Evolutionary conservation across 2,113 vertebrate species (phyloP).

Genomic region (Megaceryle maxima): DNA sequence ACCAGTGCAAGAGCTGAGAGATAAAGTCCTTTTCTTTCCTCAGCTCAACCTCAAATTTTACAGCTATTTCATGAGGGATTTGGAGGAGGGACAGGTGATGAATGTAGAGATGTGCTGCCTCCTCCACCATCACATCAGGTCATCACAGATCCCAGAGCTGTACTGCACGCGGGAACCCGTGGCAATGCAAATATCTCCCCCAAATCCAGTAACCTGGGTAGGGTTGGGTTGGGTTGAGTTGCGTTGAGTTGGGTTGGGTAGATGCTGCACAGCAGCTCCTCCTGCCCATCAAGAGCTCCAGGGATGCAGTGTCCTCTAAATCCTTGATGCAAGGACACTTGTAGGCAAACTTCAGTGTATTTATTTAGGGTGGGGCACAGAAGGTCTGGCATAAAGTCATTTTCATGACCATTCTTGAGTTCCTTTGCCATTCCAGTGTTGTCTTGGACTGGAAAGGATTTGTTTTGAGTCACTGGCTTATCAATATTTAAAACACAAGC

Average conservation of each 20-base stretch:
- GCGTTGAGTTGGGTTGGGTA: neutral
- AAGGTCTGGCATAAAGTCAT: neutral
- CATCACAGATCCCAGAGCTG: neutral
- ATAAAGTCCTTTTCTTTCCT: neutral
- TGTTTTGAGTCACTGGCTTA: neutral
- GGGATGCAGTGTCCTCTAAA: neutral
- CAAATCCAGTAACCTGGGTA: neutral
- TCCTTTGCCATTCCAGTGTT: neutral
- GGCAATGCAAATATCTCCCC: neutral
- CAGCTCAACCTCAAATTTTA: neutral
- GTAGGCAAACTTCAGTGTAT: neutral
- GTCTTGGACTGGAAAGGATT: neutral
- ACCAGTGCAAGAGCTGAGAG: rapidly evolving
- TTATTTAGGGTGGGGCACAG: neutral
- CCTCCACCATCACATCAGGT: neutral
- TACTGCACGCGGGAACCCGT: neutral
- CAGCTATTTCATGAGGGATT: neutral
- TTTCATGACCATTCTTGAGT: neutral
- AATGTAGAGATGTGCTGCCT: neutral
- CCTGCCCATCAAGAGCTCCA: neutral
- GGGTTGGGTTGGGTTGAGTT: neutral
- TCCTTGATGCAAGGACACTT: neutral
- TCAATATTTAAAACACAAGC: neutral
- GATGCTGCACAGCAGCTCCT: neutral
- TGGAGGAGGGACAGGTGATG: neutral